Percentiles rank a stretch among this genome's conserved stretches.
phyloP scores from a whole-genome alignment of 2,888 invertebrate genomes.

The Agrilus cyanescens region DNA sequence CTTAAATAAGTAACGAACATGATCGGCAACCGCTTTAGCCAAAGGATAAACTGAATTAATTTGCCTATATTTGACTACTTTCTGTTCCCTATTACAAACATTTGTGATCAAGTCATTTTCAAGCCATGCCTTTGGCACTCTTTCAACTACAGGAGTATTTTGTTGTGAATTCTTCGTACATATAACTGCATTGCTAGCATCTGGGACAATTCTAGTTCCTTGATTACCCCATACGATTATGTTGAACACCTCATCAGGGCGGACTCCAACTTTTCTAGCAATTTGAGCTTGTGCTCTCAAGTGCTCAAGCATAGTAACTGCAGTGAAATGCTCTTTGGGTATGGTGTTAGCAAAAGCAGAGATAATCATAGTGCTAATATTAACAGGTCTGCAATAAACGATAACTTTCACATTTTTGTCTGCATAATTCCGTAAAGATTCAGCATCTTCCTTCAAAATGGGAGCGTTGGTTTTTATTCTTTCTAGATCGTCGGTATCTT shows the following conservation, averaged over 20 bases:
- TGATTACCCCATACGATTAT: constrained; percentile 98
- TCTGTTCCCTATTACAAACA: constrained; percentile 88
- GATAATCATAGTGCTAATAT: constrained; percentile 89
- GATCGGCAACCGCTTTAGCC: constrained; percentile 91
- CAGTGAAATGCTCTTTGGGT: constrained; percentile 83
- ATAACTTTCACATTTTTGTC: constrained; percentile 83
- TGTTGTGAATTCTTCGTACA: constrained; percentile 37
- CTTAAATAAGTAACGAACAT: constrained; percentile 86
- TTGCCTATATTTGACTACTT: constrained; percentile 87
- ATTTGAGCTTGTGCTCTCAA: constrained; percentile 83
- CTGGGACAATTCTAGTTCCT: constrained; percentile 91
- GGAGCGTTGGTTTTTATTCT: constrained; percentile 90
- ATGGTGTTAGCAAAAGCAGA: constrained; percentile 92
- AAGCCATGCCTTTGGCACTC: constrained; percentile 68
- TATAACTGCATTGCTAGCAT: constrained; percentile 59
- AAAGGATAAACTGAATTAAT: constrained; percentile 95
- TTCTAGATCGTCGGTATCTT: constrained; percentile 90
- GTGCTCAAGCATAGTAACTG: constrained; percentile 91
- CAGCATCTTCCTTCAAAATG: constrained; percentile 89
- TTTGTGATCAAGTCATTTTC: constrained; percentile 69
- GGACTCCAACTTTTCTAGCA: constrained; percentile 49
- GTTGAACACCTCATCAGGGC: constrained; percentile 59
- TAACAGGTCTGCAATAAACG: constrained; percentile 94
- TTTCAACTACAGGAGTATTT: constrained; percentile 49
- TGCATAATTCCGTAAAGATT: constrained; percentile 75